These are phyloP conservation scores for Corythornis cristatus DNA, from an alignment of 2,113 vertebrate species.

Conservation along the genomic window DNA sequence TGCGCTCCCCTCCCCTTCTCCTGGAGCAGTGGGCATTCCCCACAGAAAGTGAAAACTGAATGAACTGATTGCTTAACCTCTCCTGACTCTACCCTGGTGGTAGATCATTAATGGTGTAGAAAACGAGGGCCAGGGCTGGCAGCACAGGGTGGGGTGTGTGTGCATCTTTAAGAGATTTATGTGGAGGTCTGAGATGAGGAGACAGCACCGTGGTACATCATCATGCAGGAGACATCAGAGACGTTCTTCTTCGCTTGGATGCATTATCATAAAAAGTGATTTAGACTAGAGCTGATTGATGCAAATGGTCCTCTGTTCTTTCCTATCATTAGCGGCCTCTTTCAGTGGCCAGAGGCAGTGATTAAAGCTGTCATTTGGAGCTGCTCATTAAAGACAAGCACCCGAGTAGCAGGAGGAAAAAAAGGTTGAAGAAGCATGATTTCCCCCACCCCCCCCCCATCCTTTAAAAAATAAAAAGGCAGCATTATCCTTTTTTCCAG, in stretches of 20 bases:
- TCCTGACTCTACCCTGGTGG: constrained; percentile 71
- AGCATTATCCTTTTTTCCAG: constrained; percentile 46
- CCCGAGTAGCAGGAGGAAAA: constrained; percentile 79
- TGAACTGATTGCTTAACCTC: constrained; percentile 75
- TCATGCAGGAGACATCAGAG: constrained; percentile 92
- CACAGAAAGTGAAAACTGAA: constrained; percentile 57
- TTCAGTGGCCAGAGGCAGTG: constrained; percentile 97
- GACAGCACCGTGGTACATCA: constrained; percentile 83
- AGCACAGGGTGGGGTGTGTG: constrained; percentile 67
- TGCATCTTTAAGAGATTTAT: constrained; percentile 88
- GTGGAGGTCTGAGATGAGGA: constrained; percentile 79
- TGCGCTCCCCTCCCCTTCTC: background rate
- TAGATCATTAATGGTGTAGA: constrained; percentile 79
- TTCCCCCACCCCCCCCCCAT: background rate
- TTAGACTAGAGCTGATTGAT: constrained; percentile 97
- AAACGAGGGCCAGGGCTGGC: constrained; percentile 73
- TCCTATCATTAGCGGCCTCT: constrained; percentile 98
- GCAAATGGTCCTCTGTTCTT: constrained; percentile 98
- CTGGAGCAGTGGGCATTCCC: constrained; percentile 42
- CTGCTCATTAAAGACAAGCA: constrained; percentile 95
- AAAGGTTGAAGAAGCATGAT: constrained; percentile 72
- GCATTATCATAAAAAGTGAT: constrained; percentile 99
- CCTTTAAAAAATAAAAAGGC: background rate
- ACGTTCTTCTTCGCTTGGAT: constrained; percentile 89
- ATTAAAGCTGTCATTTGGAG: constrained; percentile 99